These are phyloP conservation scores for Poicephalus meyeri DNA, from an alignment of 2,113 vertebrate species.

Conservation along the genomic window DNA sequence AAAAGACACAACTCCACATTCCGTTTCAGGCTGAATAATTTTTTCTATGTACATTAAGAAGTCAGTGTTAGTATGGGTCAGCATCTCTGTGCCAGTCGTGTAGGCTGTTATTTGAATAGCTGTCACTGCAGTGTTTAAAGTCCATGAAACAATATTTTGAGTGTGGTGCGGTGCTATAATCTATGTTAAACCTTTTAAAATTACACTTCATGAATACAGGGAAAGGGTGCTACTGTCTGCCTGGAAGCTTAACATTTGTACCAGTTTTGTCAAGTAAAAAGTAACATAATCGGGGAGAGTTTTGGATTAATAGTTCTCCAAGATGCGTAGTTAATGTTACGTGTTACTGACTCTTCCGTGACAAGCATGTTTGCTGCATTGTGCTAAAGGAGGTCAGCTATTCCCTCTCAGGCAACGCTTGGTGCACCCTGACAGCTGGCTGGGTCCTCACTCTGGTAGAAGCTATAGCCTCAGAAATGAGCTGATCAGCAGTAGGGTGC, in stretches of 20 bases:
- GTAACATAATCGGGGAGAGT: background rate
- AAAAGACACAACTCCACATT: background rate
- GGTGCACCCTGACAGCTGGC: background rate
- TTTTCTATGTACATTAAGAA: background rate
- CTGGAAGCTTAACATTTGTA: background rate
- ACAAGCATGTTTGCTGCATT: rapidly evolving
- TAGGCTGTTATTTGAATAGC: background rate
- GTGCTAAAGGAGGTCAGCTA: background rate
- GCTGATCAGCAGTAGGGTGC: background rate
- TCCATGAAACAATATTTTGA: background rate
- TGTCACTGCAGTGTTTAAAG: background rate
- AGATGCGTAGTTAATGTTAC: background rate
- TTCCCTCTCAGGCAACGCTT: background rate
- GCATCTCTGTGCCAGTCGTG: background rate
- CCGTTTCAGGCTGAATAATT: background rate
- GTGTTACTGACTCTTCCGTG: background rate
- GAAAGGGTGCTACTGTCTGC: background rate
- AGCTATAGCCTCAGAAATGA: background rate
- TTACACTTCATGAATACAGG: background rate
- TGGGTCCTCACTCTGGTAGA: background rate
- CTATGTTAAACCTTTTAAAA: background rate
- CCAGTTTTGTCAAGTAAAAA: background rate
- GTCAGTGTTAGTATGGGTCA: background rate
- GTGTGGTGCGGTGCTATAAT: background rate
- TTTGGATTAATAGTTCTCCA: background rate